Conservation (phyloP, 1,140 invertebrate species). For the Gonatopus flavifemur region DNA sequence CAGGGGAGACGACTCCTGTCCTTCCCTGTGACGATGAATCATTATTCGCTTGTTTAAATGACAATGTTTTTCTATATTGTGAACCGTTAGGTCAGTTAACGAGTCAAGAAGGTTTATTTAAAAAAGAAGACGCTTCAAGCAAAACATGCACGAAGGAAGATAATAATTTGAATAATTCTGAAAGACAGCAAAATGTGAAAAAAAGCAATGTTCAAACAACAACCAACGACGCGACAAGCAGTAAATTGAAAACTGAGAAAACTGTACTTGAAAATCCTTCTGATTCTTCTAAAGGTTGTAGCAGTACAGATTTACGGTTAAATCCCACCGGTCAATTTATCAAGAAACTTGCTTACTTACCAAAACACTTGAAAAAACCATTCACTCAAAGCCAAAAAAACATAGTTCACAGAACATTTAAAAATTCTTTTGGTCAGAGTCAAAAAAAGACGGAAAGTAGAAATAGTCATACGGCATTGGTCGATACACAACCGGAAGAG, state of each 20-base stretch:
- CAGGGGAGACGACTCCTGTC: conserved; percentile 37
- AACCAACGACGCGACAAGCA: not conserved
- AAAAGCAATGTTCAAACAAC: conserved; percentile 1
- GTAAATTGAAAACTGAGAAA: conserved; percentile 10
- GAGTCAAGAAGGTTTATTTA: conserved; percentile 16
- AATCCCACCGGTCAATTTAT: conserved; percentile 18
- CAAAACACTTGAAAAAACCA: conserved; percentile 27
- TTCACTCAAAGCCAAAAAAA: conserved; percentile 29
- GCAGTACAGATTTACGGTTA: conserved; percentile 4
- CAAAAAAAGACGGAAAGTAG: conserved; percentile 19
- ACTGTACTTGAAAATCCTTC: conserved; percentile 1
- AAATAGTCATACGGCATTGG: conserved; percentile 25
- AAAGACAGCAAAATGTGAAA: conserved; percentile 8
- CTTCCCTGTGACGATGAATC: conserved; percentile 48
- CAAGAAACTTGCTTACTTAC: conserved; percentile 22
- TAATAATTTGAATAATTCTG: conserved; percentile 21
- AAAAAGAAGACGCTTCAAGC: conserved; percentile 17
- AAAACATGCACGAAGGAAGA: conserved; percentile 17
- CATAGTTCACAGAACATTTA: conserved; percentile 21
- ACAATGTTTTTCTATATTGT: conserved; percentile 41
- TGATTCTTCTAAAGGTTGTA: conserved; percentile 6
- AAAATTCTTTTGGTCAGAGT: conserved; percentile 22
- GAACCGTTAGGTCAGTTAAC: conserved; percentile 33
- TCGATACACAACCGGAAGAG: conserved; percentile 47
- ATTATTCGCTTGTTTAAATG: conserved; percentile 33